A percentile compares a stretch with the other conserved stretches of the same genome.
Conservation (phyloP, 2,888 invertebrate species). For the Hypsopygia costalis region DNA sequence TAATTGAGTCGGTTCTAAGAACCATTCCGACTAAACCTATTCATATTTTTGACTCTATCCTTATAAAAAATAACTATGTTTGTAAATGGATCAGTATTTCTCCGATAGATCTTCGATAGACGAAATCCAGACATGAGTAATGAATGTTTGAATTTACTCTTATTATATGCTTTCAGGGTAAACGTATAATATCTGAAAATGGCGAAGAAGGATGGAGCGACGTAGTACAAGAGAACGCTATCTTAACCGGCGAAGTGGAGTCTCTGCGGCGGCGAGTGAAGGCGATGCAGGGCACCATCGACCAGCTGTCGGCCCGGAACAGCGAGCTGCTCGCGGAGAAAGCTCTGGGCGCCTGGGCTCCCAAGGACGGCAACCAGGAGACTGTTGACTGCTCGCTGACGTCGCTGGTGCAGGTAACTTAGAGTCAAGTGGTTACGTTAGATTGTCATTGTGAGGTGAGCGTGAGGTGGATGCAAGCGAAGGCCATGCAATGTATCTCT, state of each 20-base stretch:
- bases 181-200: conserved; percentile 91
- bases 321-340: conserved; percentile 90
- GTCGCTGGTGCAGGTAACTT: conserved; percentile 76
- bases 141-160: no score
- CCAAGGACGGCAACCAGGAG: conserved; percentile 59
- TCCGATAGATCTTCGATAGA: no score
- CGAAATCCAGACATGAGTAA: no score
- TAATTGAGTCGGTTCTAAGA: no score
- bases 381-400: conserved; percentile 64
- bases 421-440: no score
- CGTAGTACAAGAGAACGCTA: conserved; percentile 96
- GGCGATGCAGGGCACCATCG: conserved; percentile 96
- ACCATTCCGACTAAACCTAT: no score
- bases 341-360: conserved; percentile 83
- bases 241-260: conserved; percentile 93
- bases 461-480: no score
- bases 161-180: conserved; percentile 81
- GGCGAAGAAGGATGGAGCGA: conserved; percentile 95
- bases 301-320: conserved; percentile 90
- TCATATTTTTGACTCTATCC: no score
- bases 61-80: no score
- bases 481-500: no score
- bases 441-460: no score
- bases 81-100: no score
- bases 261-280: conserved; percentile 93